Evolutionary conservation across 2,113 vertebrate genomes (phyloP), one percentile per base, ranked within the genome.

Genomic region (Oenanthe oenanthe): DNA sequence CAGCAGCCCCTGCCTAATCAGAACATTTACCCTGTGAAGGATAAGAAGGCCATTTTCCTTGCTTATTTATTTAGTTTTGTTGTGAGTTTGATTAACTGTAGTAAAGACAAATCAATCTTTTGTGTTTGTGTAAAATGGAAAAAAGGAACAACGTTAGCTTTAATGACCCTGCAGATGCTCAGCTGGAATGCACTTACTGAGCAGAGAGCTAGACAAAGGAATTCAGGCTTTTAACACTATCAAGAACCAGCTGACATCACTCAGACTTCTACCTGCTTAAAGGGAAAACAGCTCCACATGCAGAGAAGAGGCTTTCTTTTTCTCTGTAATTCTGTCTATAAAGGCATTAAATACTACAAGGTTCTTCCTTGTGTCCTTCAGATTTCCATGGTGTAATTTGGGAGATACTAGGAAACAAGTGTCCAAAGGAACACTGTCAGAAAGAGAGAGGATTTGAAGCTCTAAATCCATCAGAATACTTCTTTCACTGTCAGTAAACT

Each of bases 171-270:
- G 61, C 70, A 95, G 89, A 93, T 47, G 94, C 97, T 93, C 96
- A 97, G 97, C 86, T 97, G 97, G 97, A 98, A 96, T 77, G 85
- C 87, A 96, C 94, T 97, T 93, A 93, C 20, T 0, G 25, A 97
- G 73, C 31, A 94, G 74, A 85, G 81, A 95, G 86, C 94, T 95
- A 97, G 91, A 97, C 96, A 97, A 98, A 97, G 95, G 92, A 97
- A 97, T 95, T 96, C 73, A 75, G 78, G 82, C 91, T 96, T 97
- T 96, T 96, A 97, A 92, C 91, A 95, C 84, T 94, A 96, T 89
- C 34, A 76, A 95, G 87, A 95, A 83, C 92, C 68, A 8, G 85
- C 93, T 97, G 97, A 95, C 96, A 93, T 95, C 58, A 93, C 93
- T 93, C 96, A 61, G 79, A 62, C 48, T 95, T 70, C 93, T 93